Conservation (phyloP, 2,797 vertebrate species). For the Cephalopachus bancanus region DNA sequence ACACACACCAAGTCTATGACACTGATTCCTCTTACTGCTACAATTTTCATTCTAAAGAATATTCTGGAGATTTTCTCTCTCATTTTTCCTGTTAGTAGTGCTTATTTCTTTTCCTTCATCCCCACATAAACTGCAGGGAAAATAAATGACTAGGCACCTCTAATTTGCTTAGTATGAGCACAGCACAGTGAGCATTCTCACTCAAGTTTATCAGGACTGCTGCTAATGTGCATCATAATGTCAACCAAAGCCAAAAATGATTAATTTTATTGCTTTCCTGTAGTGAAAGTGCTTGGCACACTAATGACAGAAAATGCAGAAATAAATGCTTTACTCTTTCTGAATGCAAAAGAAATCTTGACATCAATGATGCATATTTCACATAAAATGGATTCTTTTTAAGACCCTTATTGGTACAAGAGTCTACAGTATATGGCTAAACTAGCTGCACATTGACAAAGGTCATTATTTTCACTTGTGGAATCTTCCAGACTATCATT, state of each 20-base stretch:
- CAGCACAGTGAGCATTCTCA: neutral
- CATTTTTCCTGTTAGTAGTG: neutral
- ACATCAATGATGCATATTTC: neutral
- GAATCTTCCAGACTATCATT: constrained; percentile 13
- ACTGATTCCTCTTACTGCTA: neutral
- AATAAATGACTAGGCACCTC: neutral
- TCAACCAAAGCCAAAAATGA: constrained; percentile 25
- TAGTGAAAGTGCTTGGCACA: neutral
- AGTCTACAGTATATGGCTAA: neutral
- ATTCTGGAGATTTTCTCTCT: neutral
- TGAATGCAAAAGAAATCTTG: neutral
- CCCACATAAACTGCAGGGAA: neutral
- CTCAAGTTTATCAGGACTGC: neutral
- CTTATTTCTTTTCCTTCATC: neutral
- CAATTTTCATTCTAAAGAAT: constrained; percentile 16
- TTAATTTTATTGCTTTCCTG: constrained; percentile 52
- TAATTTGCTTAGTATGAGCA: neutral
- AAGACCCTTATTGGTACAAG: neutral
- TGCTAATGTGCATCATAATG: neutral
- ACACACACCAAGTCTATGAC: neutral
- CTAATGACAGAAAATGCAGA: constrained; percentile 21
- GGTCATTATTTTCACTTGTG: neutral
- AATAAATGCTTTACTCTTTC: constrained; percentile 21
- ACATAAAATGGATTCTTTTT: neutral
- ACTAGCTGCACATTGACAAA: neutral